These are phyloP conservation scores for Bovichtus diacanthus DNA, from an alignment of 2,797 vertebrate species.

Conservation along the genomic window DNA sequence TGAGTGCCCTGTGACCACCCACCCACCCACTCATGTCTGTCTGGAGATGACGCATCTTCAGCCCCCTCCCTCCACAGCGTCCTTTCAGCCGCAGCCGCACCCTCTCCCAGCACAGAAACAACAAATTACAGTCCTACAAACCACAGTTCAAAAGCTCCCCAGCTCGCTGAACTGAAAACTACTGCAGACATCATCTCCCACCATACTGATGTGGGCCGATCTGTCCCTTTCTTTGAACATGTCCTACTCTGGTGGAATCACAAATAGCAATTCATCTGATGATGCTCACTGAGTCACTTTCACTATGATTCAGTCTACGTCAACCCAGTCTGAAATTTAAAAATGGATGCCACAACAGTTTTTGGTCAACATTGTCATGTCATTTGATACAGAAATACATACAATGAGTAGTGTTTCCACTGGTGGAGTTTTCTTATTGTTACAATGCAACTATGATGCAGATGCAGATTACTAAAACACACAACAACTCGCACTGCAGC, in stretches of 20 bases:
- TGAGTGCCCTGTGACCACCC: constrained; percentile 68
- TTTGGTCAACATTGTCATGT: constrained; percentile 11
- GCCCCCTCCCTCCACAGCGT: constrained; percentile 48
- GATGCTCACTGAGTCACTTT: constrained; percentile 63
- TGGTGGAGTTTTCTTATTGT: constrained; percentile 15
- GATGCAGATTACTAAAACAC: no score
- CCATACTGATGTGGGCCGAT: constrained; percentile 15
- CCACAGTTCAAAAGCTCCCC: constrained; percentile 49
- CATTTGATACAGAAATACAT: neutral
- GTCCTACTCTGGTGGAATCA: constrained; percentile 22
- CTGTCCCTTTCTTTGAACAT: constrained; percentile 15
- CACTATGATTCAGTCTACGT: constrained; percentile 56
- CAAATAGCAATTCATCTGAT: constrained; percentile 24
- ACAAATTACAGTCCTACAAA: constrained; percentile 79
- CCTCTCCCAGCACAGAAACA: constrained; percentile 79
- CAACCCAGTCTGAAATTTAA: constrained; percentile 7
- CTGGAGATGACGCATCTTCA: constrained; percentile 70
- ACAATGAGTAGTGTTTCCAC: constrained; percentile 6
- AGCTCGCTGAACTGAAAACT: constrained; percentile 34
- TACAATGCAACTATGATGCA: constrained; percentile 1
- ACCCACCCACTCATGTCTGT: constrained; percentile 69
- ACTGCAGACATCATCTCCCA: constrained; percentile 46
- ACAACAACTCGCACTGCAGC: neutral
- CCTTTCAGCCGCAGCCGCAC: constrained; percentile 71
- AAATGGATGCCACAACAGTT: neutral